These are phyloP conservation scores for Ormyrus thymus DNA, from an alignment of 2,888 invertebrate genomes.

Conservation along the genomic window DNA sequence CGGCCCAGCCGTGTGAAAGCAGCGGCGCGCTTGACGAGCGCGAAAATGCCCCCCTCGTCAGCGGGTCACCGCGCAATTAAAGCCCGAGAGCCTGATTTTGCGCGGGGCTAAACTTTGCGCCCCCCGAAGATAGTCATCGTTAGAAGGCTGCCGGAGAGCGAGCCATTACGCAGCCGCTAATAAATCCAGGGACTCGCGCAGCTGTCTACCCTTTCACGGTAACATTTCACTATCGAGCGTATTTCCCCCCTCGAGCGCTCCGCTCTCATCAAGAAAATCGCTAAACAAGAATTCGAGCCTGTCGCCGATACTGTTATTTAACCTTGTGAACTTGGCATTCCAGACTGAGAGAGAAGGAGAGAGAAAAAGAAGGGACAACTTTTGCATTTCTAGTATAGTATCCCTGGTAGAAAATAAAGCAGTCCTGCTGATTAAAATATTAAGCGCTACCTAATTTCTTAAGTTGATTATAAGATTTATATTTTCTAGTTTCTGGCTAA, in stretches of 20 bases:
- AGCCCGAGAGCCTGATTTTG: constrained; percentile 24
- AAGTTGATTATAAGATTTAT: no score
- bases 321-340: no score
- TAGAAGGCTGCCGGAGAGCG: not conserved
- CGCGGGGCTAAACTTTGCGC: constrained; percentile 15
- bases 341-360: no score
- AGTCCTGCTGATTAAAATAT: no score
- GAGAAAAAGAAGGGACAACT: no score
- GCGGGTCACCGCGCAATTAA: constrained; percentile 29
- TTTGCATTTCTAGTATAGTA: no score
- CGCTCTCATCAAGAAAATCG: constrained; percentile 1
- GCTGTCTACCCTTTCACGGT: constrained; percentile 10
- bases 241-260: not conserved
- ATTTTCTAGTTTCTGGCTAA: no score
- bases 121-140: constrained; percentile 43
- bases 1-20: constrained; percentile 21
- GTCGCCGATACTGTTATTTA: no score
- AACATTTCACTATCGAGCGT: constrained; percentile 13
- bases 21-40: constrained; percentile 42
- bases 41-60: constrained; percentile 38
- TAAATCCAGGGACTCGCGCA: constrained; percentile 12
- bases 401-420: no score
- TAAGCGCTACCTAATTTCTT: no score
- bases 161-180: constrained; percentile 1
- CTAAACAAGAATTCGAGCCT: no score